phyloP scores from a whole-genome alignment of 2,888 invertebrate species.

The Drepana falcataria region DNA sequence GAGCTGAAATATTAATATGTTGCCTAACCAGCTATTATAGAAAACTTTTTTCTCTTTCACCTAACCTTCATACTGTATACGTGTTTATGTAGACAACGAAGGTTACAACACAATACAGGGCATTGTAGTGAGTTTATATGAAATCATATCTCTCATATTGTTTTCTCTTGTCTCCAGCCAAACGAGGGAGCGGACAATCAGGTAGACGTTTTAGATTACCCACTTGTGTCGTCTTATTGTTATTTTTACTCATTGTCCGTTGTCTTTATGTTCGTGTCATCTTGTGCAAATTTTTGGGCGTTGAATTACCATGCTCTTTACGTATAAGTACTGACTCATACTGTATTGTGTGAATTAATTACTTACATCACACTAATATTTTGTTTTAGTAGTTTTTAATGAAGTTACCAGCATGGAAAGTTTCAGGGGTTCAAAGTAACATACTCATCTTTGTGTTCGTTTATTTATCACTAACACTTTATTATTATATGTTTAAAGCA shows the following conservation, averaged over 20 bases:
- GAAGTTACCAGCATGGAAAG: neutral
- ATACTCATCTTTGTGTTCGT: neutral
- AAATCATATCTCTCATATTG: constrained; percentile 33
- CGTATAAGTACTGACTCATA: neutral
- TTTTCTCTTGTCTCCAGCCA: constrained; percentile 70
- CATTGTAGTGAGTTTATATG: constrained; percentile 6
- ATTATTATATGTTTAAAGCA: neutral
- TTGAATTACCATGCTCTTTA: neutral
- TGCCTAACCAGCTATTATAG: no score
- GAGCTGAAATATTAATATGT: no score
- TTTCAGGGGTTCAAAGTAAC: neutral
- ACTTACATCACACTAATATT: neutral
- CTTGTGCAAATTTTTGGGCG: neutral
- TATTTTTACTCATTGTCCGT: neutral
- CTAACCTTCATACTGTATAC: no score
- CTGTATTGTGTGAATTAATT: neutral
- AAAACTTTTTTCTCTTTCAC: no score
- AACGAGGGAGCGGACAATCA: constrained; percentile 74
- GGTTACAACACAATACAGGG: constrained; percentile 2
- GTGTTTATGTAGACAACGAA: neutral
- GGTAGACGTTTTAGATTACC: constrained; percentile 40
- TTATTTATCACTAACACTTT: neutral
- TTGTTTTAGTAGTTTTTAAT: no score
- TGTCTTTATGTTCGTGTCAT: constrained; percentile 1
- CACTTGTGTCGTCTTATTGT: constrained; percentile 8